Evolutionary conservation across 2,888 invertebrate genomes (phyloP), one percentile per base, ranked within the genome.

Genomic region (Brachylomia viminalis): DNA sequence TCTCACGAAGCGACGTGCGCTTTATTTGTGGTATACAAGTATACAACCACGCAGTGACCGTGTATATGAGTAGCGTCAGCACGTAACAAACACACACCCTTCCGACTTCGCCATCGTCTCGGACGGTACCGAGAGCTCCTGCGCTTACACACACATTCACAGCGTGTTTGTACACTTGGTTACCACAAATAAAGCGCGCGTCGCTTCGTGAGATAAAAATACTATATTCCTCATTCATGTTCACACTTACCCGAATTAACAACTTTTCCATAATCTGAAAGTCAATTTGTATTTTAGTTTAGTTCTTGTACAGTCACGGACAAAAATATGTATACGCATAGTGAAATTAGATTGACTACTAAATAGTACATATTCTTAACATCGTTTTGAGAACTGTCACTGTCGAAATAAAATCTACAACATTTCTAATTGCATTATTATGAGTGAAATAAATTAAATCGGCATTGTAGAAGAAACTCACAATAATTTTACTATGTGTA

Each of bases 201-300:
- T 52, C 10, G 23, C 23, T 52, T 52, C 23, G 23, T 23, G 7
- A 52, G 23, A 52, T 23, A 52, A 23, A 52, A 52, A 52, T 23
- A 23, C 8, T 52, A 17, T 56, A 45, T 47, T 54, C 15, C 38
- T 20, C n/a, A 49, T 56, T 30, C 45, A 47, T 45, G 30, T 56
- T 47, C 13, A 56, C 8, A 92, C 92, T 92, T 86, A 92, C 92
- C 91, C 67, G 75, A 80, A 73, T 89, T 86, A 59, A 89, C 23
- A 70, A 88, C 59, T 86, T 92, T 92, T 30, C 91, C 91, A 85
- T 91, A 91, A 91, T 88, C 91, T 92, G 91, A 89, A 91, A 91
- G 83, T 83, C 52, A 80, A 83, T 47, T 59, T 47, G 54, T n/a
- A 62, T 62, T 82, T 79, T 83, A 78, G 72, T 87, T 52, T 83